These are phyloP conservation scores for Mesoligia furuncula DNA, from an alignment of 2,888 invertebrate genomes.

Conservation along the genomic window DNA sequence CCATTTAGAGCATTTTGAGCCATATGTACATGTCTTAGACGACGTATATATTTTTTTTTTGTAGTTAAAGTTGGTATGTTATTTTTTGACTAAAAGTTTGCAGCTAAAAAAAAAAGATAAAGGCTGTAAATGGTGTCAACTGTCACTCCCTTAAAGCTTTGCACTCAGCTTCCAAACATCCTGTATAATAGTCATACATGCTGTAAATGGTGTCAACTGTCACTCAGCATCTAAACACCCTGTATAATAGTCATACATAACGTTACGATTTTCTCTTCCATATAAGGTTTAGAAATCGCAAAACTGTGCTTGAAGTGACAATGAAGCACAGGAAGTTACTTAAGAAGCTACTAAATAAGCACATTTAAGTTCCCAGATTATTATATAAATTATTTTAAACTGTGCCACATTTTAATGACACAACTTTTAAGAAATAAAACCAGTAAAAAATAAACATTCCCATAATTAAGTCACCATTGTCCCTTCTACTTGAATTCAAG, in stretches of 20 bases:
- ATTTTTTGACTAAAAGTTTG: too few species aligned
- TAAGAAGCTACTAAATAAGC: constrained; percentile 6
- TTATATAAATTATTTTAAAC: constrained; percentile 45
- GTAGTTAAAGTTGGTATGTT: too few species aligned
- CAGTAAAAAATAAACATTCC: constrained; percentile 43
- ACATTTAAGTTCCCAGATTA: constrained; percentile 36
- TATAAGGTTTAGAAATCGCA: constrained; percentile 31
- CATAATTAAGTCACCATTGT: constrained; percentile 56
- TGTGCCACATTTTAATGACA: constrained; percentile 42
- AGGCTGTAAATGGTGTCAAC: too few species aligned
- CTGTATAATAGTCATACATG: constrained; percentile 12
- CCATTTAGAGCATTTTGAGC: too few species aligned
- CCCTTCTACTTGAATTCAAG: constrained; percentile 49
- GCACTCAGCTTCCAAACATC: too few species aligned
- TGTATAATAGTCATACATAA: constrained; percentile 14
- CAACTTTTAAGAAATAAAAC: constrained; percentile 29
- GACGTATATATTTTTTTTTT: too few species aligned
- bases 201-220: too few species aligned
- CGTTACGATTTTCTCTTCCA: constrained; percentile 36
- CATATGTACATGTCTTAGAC: too few species aligned
- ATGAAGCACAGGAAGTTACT: constrained; percentile 4
- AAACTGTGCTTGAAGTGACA: constrained; percentile 9
- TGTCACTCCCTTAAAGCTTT: too few species aligned
- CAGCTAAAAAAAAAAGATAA: too few species aligned
- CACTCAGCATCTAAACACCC: too few species aligned